These are phyloP conservation scores for Pteronura brasiliensis DNA, from an alignment of 2,113 vertebrate species.

Conservation along the genomic window DNA sequence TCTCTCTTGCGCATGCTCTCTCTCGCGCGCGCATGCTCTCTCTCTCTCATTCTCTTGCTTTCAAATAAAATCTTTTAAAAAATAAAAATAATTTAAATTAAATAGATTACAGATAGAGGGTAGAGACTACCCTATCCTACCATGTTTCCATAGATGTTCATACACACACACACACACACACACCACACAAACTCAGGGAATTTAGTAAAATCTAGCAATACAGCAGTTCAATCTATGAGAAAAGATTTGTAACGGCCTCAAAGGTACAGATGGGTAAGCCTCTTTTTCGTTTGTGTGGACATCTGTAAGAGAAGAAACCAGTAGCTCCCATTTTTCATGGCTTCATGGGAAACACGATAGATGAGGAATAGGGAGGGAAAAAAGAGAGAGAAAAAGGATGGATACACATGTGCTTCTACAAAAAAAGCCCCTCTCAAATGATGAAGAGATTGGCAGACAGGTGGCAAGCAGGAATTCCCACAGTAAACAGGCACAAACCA, in stretches of 20 bases:
- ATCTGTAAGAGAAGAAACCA: background rate
- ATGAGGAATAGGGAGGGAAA: background rate
- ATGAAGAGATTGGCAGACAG: background rate
- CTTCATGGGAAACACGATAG: background rate
- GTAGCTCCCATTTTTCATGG: background rate
- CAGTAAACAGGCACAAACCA: background rate
- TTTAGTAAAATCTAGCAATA: background rate
- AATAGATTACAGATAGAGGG: background rate
- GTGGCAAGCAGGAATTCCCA: background rate
- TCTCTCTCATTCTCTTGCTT: no score
- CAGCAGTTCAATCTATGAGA: background rate
- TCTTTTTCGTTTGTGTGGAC: background rate
- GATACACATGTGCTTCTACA: background rate
- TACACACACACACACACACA: background rate
- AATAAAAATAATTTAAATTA: background rate
- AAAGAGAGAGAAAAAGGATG: background rate
- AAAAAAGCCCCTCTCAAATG: background rate
- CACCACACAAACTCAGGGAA: background rate
- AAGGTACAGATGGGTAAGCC: background rate
- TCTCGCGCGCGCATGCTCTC: rapidly evolving
- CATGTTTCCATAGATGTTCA: background rate
- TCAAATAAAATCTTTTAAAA: no score
- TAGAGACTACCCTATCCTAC: background rate
- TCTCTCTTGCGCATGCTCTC: rapidly evolving
- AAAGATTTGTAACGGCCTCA: background rate